Evolutionary conservation across 2,888 invertebrate species (phyloP).

Genomic region (Polylopha cassiicola): DNA sequence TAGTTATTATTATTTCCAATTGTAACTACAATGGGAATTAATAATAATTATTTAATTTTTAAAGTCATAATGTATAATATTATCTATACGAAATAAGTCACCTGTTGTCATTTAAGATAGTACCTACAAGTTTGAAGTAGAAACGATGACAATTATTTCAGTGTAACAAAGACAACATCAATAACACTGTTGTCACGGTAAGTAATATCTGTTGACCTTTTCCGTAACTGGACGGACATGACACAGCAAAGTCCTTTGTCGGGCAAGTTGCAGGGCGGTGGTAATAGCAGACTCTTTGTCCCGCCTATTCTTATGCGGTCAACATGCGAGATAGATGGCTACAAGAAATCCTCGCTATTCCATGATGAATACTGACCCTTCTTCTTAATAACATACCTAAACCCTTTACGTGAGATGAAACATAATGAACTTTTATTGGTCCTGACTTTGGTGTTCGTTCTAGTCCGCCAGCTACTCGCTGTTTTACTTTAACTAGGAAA

Average conservation of each 20-base stretch:
- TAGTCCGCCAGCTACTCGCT: slow-evolving; percentile 5
- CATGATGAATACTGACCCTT: slow-evolving; percentile 3
- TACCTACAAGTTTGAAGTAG: no score
- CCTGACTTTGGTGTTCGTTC: not conserved
- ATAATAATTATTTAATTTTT: no score
- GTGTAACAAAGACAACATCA: no score
- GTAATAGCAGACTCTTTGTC: slow-evolving; percentile 45
- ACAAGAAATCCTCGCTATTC: slow-evolving; percentile 13
- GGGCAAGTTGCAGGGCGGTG: slow-evolving; percentile 47
- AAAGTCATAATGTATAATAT: no score
- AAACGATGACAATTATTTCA: not conserved
- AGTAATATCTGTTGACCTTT: slow-evolving; percentile 43
- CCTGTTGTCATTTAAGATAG: no score
- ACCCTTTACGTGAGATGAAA: slow-evolving; percentile 12
- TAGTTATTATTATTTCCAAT: no score
- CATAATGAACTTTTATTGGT: slow-evolving; percentile 13
- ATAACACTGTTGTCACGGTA: no score
- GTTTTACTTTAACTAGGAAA: slow-evolving; percentile 8
- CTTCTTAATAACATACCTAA: slow-evolving; percentile 3
- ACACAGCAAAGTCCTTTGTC: slow-evolving; percentile 55
- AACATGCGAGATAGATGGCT: slow-evolving; percentile 36
- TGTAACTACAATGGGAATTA: no score
- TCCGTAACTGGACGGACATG: slow-evolving; percentile 59
- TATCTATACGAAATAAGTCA: no score
- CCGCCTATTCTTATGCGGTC: slow-evolving; percentile 37